Evolutionary conservation across 2,888 invertebrate genomes (phyloP), one percentile per base, ranked within the genome.

Genomic region (Beris morrisii): DNA sequence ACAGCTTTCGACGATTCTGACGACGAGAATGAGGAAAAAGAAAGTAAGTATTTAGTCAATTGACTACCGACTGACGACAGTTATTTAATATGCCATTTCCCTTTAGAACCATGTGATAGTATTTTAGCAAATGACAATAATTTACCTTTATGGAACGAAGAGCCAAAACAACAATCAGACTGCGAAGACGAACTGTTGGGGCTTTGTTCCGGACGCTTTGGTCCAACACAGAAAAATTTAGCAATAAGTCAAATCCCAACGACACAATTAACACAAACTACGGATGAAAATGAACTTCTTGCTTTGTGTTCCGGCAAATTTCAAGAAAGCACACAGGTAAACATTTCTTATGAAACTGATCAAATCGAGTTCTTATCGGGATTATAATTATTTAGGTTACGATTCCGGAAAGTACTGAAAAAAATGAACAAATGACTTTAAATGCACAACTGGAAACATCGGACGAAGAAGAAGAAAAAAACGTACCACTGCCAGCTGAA

Each of bases 281-380:
- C 73, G 38, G 80, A 78, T 57, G 82, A 87, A 6, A 84, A 84
- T 38, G 83, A 84, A 58, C 75, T 87, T 11, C 81, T 84, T 65
- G 82, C 81, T 28, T 75, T 87, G 65, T 87, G 85, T 73, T 85
- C 86, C 0, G 88, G 88, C 4, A 83, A 75, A 71, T 88, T 84
- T 77, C 80, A 74, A n/a, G 52, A 61, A 31, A 44, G 5, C 66
- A 81, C 75, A 70, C 83, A 77, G 61, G 31, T 66, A 61, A 22
- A 22, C 7, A 12, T 43, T n/a, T 38, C 9, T n/a, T 32, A 43
- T 13, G 13, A 31, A 31, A 11, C 28, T 30, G 15, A 54, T 22
- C 22, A 22, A 22, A 9, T 30, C 13, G 9, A 54, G 12, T 54
- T n/a, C 7, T 54, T 32, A 31, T 55, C 12, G 31, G 12, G 30